Evolutionary conservation across 2,888 invertebrate species (phyloP), one percentile per base, ranked within the genome.

Genomic region (Acanthosoma haemorrhoidale): DNA sequence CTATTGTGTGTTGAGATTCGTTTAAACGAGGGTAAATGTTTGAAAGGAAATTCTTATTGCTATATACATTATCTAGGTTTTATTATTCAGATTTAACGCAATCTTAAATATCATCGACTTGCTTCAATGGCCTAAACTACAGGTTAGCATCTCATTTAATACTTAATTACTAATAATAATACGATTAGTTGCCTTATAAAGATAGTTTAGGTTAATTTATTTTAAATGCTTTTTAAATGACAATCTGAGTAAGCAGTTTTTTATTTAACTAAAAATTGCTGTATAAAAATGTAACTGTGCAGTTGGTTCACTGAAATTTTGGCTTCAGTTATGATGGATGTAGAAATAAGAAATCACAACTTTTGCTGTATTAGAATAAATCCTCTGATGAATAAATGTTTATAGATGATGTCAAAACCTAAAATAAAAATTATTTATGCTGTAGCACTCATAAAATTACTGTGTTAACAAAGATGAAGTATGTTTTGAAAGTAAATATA

Each of bases 21-120:
- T 64, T 64, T 29, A 29, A 43, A n/a, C n/a, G n/a, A 25, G 31
- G 15, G 13, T 64, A 32, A 64, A 43, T 43, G 39, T 64, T 64
- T 64, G n/a, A 64, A 64, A 64, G 16, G 41, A 64, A 39, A 61
- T 41, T 21, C 31, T 39, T 41, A 39, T 41, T 41, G 38, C 32
- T 41, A 41, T 16, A 31, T 34, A 39, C 31, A 41, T n/a, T n/a
- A n/a, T 31, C 18, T 64, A 32, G 21, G n/a, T 41, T 39, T 64
- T 18, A 32, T 43, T 41, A n/a, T n/a, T 32, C 9, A 16, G 41
- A 31, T 64, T 64, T 32, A 64, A 64, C 18, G 41, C 32, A 64
- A 64, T 31, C 41, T 32, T 25, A 8, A 38, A 61, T 36, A 38
- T 38, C 51, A 51, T 51, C 51, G 51, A 51, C 29, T 51, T 51